phyloP scores from a whole-genome alignment of 2,888 invertebrate genomes.

The Bedellia somnulentella region DNA sequence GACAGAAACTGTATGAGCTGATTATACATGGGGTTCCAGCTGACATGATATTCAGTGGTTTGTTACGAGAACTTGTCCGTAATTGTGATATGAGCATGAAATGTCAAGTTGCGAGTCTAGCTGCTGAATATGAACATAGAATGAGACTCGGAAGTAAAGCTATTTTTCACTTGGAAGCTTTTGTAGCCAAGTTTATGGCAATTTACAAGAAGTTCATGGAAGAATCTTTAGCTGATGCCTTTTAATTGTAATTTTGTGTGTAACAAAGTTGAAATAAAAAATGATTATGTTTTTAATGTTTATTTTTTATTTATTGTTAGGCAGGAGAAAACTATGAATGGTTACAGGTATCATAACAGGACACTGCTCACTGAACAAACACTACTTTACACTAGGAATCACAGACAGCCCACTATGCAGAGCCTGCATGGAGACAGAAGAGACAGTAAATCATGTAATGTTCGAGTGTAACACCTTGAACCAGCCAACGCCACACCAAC shows the following conservation, averaged over 20 bases:
- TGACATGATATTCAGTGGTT: slow-evolving; percentile 86
- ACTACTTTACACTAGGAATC: too few species aligned
- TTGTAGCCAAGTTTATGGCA: slow-evolving; percentile 95
- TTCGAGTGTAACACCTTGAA: too few species aligned
- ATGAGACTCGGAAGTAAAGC: slow-evolving; percentile 91
- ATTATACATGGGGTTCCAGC: slow-evolving; percentile 92
- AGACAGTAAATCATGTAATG: too few species aligned
- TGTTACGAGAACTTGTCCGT: slow-evolving; percentile 80
- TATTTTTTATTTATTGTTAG: slow-evolving; percentile 2
- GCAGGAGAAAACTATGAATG: too few species aligned
- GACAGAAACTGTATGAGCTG: slow-evolving; percentile 90
- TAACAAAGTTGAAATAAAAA: neutral
- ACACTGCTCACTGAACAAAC: too few species aligned
- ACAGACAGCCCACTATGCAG: too few species aligned
- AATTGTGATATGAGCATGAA: slow-evolving; percentile 92
- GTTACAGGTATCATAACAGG: too few species aligned
- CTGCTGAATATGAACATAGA: slow-evolving; percentile 90
- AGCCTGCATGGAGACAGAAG: too few species aligned
- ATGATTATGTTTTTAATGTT: neutral
- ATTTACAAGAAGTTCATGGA: slow-evolving; percentile 88
- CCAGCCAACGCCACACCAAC: too few species aligned
- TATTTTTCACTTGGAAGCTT: slow-evolving; percentile 96
- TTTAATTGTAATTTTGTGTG: too few species aligned
- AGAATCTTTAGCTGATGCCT: slow-evolving; percentile 64
- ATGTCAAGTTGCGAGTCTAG: slow-evolving; percentile 79